Base-by-base conservation (phyloP, 2,888 invertebrate species). In the Dryocosmus kuriphilus region DNA sequence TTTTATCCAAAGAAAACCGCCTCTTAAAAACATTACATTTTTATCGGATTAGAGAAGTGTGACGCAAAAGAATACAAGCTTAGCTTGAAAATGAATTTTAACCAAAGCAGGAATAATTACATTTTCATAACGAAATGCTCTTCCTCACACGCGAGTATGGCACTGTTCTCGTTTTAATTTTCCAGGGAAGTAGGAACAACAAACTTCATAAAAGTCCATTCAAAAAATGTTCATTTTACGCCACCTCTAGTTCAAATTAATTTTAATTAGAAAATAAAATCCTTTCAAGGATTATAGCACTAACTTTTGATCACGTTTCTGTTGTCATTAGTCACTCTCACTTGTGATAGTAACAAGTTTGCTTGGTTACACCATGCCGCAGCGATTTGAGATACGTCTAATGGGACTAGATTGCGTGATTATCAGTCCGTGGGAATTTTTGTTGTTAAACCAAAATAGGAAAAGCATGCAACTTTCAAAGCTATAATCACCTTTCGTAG, bases 351-450 rank as follows among this genome's bases (percentile, higher is more conserved):
- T 19, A 30, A 35, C 35, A 32, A 14, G 61, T 62, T 55, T 55
- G 55, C 22, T 55, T 55, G 27, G 32, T 62, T 62, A 19, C 16
- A 24, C 22, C 11, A 38, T 65, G 35, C 19, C 27, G 3, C 16
- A 6, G 41, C 67, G 67, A 67, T 46, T 67, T 46, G 16, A 46
- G 30, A 67, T 67, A 71, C 16, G 51, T 57, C n/a, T 60, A 55
- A 74, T 76, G 22, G 67, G 22, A 67, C 57, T 78, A 71, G 51
- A 76, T 78, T 61, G 71, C 38, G 61, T 41, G 27, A 57, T 41
- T 62, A 61, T 46, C 61, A 65, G 61, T 61, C 73, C 82, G 82
- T 82, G 82, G 77, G 82, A 82, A 79, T 81, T 76, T 80, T 82
- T 76, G 78, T 81, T 80, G 74, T 82, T 81, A 51, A 11, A 9